These are phyloP conservation scores for Helostoma temminkii DNA, from an alignment of 2,797 vertebrate genomes.

Conservation along the genomic window DNA sequence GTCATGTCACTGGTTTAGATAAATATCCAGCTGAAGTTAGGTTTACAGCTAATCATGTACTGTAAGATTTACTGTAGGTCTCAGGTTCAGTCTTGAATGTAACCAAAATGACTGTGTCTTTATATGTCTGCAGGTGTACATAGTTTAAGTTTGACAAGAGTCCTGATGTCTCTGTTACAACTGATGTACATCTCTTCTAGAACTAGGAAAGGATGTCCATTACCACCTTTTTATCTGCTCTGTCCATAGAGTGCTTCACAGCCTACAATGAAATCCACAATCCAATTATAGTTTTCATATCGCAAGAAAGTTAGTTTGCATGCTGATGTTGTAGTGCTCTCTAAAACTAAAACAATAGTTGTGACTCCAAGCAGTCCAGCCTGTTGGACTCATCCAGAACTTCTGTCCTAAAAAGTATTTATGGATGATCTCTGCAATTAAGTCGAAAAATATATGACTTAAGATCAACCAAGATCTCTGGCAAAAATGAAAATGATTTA, in stretches of 20 bases:
- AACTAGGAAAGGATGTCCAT: neutral
- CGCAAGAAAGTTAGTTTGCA: neutral
- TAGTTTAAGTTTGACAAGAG: constrained; percentile 20
- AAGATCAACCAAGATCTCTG: no score
- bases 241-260: neutral
- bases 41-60: constrained; percentile 27
- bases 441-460: no score
- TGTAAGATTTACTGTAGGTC: constrained; percentile 43
- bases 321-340: neutral
- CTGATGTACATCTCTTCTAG: neutral
- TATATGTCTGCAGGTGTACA: constrained; percentile 30
- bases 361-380: no score
- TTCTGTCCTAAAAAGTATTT: neutral
- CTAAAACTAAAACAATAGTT: neutral
- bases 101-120: constrained; percentile 30
- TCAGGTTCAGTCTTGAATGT: constrained; percentile 63
- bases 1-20: neutral
- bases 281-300: neutral
- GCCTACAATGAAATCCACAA: neutral
- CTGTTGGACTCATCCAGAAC: neutral
- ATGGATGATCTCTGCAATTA: no score
- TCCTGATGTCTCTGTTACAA: constrained; percentile 2
- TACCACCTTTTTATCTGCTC: neutral
- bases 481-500: no score
- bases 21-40: constrained; percentile 17